Base-by-base conservation (phyloP, 92 coral and sea anemone genomes). In the Paramuricea clavata region DNA sequence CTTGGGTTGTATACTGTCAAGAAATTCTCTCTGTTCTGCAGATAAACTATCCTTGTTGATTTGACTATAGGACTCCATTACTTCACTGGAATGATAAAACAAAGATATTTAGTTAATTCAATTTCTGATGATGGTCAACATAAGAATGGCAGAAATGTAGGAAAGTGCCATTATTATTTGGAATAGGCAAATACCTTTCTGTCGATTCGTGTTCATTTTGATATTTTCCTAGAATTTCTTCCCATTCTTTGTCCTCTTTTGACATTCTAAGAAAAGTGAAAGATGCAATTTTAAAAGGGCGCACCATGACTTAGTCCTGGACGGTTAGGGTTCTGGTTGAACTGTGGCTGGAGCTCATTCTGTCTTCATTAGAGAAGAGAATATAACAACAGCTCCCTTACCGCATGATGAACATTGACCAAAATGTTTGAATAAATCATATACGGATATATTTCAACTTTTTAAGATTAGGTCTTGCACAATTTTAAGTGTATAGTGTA, bases 41-140 rank as follows among this genome's bases (percentile, higher is more conserved):
- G 98, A 95, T 35, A 94, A 90, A 81, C 93, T 92, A 87, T 92
- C 95, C 41, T 93, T 94, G n/a, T 84, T 42, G 79, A 80, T 87
- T 16, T 94, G 94, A 73, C 31, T 28, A 28, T 65, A 15, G 36
- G 44, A 64, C 42, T 49, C 72, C 26, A 60, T 68, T 28, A 69
- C 22, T 15, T 43, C 47, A 60, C 78, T 67, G n/a, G 33, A 69
- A 57, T 62, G 21, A 69, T 30, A 49, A 50, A 7, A 33, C 26
- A 76, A 41, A 12, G 27, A 59, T 36, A 17, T n/a, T 59, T 25
- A 10, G 21, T 28, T 50, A 50, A 50, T 12, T 50, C 2, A 8
- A 12, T 17, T 21, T 54, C 62, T 54, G 62, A 21, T 21, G 54
- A 17, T 47, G 54, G 10, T 2, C 54, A 47, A 47, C 52, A 2